Conservation (phyloP, 2,113 vertebrate genomes). For the Triplophysa dalaica region DNA sequence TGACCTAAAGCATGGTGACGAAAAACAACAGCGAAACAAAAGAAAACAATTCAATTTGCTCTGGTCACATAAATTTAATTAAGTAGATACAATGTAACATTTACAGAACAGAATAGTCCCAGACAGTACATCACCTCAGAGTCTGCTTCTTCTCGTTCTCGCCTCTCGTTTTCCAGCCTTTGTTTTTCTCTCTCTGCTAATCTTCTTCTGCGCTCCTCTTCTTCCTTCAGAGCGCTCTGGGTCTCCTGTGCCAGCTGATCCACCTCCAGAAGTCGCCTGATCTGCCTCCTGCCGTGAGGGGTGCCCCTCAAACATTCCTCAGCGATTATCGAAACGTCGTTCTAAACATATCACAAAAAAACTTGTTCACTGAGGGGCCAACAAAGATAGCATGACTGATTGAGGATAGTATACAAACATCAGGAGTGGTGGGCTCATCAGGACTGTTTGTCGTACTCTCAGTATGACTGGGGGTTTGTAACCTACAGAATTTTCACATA, state of each 20-base stretch:
- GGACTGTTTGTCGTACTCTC: neutral
- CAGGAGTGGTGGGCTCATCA: neutral
- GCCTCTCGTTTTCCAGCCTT: conserved; percentile 73
- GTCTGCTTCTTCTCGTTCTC: conserved; percentile 74
- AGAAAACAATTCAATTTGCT: neutral
- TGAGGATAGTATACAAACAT: neutral
- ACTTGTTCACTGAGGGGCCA: neutral
- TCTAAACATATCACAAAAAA: neutral
- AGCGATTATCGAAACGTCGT: neutral
- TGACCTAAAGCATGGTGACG: conserved; percentile 72
- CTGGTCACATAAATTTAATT: neutral
- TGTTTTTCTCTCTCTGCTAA: conserved; percentile 87
- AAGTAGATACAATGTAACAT: neutral
- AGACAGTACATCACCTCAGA: conserved; percentile 32
- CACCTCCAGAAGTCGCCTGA: conserved; percentile 90
- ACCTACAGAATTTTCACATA: conserved; percentile 15
- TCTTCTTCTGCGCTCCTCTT: conserved; percentile 89
- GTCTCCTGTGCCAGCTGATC: conserved; percentile 87
- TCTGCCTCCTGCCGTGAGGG: conserved; percentile 91
- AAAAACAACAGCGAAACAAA: neutral
- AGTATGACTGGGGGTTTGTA: neutral
- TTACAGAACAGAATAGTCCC: no score
- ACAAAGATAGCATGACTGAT: neutral
- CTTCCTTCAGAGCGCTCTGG: conserved; percentile 91
- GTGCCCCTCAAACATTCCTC: conserved; percentile 72